Percentiles rank a stretch among this genome's conserved stretches.
Evolutionary conservation across 1,140 invertebrate genomes (phyloP).

Genomic region (Octopus sinensis): DNA sequence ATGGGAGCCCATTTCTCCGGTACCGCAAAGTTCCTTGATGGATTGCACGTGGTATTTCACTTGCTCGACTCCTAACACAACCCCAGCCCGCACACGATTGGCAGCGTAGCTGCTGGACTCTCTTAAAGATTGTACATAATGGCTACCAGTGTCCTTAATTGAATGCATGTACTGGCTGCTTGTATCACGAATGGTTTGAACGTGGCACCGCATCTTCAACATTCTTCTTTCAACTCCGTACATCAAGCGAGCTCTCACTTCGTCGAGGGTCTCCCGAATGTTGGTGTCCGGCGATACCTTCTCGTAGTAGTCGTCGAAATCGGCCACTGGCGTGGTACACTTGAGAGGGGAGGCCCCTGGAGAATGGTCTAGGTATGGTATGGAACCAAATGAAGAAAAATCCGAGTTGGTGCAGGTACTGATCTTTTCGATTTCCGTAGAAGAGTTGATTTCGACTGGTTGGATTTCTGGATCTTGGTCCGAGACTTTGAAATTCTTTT

Average conservation of each 20-base stretch:
- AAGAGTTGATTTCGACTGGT: not conserved
- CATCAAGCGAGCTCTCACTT: slow-evolving; percentile 39
- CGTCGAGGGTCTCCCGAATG: slow-evolving; percentile 46
- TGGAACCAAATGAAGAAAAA: slow-evolving; percentile 18
- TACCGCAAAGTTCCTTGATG: slow-evolving; percentile 53
- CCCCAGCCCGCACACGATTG: slow-evolving; percentile 40
- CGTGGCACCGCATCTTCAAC: slow-evolving; percentile 42
- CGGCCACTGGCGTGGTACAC: slow-evolving; percentile 32
- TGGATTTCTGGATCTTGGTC: not conserved
- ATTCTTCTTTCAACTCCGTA: slow-evolving; percentile 42
- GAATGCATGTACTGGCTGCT: slow-evolving; percentile 32
- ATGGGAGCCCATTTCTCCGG: slow-evolving; percentile 49
- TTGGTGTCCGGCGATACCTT: slow-evolving; percentile 26
- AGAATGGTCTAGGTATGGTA: slow-evolving; percentile 17
- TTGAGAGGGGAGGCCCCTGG: slow-evolving; percentile 31
- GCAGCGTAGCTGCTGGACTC: slow-evolving; percentile 43
- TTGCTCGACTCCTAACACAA: slow-evolving; percentile 47
- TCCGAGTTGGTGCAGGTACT: not conserved
- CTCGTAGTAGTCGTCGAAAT: slow-evolving; percentile 12
- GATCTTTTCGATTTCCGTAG: slow-evolving; percentile 9
- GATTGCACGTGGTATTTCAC: slow-evolving; percentile 38
- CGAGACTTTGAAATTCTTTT: slow-evolving; percentile 20
- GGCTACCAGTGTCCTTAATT: slow-evolving; percentile 43
- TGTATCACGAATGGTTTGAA: slow-evolving; percentile 24
- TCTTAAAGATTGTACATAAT: slow-evolving; percentile 47